Evolutionary conservation across 92 coral and sea anemone species (phyloP), one percentile per base, ranked within the genome.

Genomic region (Umimayanthus kanabou): DNA sequence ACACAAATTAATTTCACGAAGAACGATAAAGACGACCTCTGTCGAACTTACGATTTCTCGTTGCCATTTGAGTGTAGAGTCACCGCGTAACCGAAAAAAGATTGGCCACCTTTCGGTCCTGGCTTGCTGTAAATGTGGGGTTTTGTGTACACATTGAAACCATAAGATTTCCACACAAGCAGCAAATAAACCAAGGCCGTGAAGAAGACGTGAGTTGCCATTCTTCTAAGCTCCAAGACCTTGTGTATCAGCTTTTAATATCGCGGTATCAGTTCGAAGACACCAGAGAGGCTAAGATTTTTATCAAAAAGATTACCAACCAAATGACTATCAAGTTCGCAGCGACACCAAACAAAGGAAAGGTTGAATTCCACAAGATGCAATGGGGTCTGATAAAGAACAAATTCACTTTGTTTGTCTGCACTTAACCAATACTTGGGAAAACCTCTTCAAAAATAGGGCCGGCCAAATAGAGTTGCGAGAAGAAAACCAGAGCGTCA

Each of bases 1-100:
- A 80, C 84, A 80, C 84, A 80, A 80, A 80, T 80, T 80, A 80
- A 80, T 80, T 80, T 80, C 71, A 55, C 84, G 15, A 80, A 55
- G 43, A 80, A 72, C 39, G 84, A 80, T 80, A 80, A 80, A 57
- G 43, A 50, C 16, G 66, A 49, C 40, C 82, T 57, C 82, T 33
- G 70, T 53, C 42, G 16, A 80, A 83, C 87, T 83, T 50, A 83
- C 79, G 65, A 45, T 29, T 83, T 70, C 0, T 70, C 9, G 47
- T 23, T 50, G 37, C 42, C 45, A 22, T 11, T 39, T 30, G 87
- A 83, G 47, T 83, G 87, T 28, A 83, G 78, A 16, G 87, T 70
- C 30, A 83, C 87, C 7, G 87, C 29, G 87, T 83, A 83, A 16
- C 87, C 87, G 71, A 83, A 83, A 45, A 45, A 83, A 15, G 78